phyloP scores from a whole-genome alignment of 2,888 invertebrate genomes.

The Diadegma fenestrale region DNA sequence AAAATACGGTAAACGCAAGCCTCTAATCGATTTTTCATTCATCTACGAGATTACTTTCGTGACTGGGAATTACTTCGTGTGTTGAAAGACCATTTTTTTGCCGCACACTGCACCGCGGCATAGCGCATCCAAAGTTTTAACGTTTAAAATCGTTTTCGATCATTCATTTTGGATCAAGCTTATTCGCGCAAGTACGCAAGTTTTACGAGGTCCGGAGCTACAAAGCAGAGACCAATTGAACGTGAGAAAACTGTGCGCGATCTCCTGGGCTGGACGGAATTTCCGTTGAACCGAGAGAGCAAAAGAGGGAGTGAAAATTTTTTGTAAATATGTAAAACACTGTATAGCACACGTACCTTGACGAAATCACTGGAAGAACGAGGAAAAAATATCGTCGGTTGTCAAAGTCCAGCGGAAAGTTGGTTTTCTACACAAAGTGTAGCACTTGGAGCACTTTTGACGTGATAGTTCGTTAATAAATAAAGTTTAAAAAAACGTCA shows the following conservation, averaged over 20 bases:
- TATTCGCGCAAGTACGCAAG: not conserved
- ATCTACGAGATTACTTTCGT: not conserved
- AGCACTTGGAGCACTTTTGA: conserved; percentile 56
- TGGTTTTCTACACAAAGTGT: conserved; percentile 55
- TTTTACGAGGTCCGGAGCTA: conserved; percentile 40
- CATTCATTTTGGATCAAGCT: not conserved
- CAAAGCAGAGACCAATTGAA: conserved; percentile 75
- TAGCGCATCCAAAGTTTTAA: not conserved
- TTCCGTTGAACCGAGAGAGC: not conserved
- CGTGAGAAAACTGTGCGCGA: conserved; percentile 69
- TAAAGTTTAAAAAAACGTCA: not conserved
- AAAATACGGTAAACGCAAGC: not conserved
- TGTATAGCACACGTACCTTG: conserved; percentile 75
- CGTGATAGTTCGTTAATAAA: conserved; percentile 28
- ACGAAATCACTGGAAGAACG: conserved; percentile 73
- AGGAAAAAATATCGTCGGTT: conserved; percentile 53
- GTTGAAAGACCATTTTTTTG: not conserved
- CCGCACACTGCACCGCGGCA: not conserved
- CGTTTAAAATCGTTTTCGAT: not conserved
- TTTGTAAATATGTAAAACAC: conserved; percentile 15
- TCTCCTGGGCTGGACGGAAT: conserved; percentile 29
- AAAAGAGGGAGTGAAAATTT: not conserved
- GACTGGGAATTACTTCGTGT: conserved; percentile 10
- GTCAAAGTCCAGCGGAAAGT: conserved; percentile 70
- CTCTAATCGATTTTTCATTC: conserved; percentile 12